A percentile compares a stretch with the other conserved stretches of the same genome.
Evolutionary conservation across 2,888 invertebrate genomes (phyloP).

Genomic region (Amiota minor): DNA sequence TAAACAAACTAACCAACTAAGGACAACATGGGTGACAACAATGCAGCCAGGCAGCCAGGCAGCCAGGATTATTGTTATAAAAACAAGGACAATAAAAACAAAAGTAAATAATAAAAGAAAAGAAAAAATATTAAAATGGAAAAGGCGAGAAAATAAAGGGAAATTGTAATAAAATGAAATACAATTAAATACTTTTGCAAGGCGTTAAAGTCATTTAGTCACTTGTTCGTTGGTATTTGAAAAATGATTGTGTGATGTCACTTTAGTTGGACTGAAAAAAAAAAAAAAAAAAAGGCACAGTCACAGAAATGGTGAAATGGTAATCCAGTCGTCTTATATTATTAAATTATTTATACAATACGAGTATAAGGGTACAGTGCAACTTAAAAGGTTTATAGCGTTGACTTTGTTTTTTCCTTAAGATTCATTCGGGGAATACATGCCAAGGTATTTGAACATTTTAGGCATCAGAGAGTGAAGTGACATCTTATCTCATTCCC

Average conservation of each 20-base stretch:
- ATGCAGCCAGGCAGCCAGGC: constrained; percentile 37
- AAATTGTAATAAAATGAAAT: constrained; percentile 57
- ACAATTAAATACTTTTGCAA: constrained; percentile 58
- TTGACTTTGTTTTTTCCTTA: too few relatives aligned
- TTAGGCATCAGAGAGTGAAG: too few relatives aligned
- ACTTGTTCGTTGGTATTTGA: not conserved
- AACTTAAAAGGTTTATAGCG: too few relatives aligned
- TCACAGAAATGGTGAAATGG: too few relatives aligned
- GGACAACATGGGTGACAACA: constrained; percentile 34
- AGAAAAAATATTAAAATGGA: constrained; percentile 29
- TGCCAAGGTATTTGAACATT: too few relatives aligned
- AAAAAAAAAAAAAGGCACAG: too few relatives aligned
- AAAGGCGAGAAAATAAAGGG: constrained; percentile 32
- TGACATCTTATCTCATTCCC: too few relatives aligned
- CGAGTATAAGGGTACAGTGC: too few relatives aligned
- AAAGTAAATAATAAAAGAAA: constrained; percentile 46
- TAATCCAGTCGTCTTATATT: too few relatives aligned
- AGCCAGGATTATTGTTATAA: constrained; percentile 37
- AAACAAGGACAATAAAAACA: constrained; percentile 39
- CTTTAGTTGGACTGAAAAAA: too few relatives aligned
- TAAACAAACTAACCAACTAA: constrained; percentile 29
- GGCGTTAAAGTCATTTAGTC: constrained; percentile 22
- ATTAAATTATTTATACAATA: too few relatives aligned
- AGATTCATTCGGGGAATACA: too few relatives aligned
- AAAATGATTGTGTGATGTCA: constrained; percentile 6